Evolutionary conservation across 1,140 invertebrate genomes (phyloP), one percentile per base, ranked within the genome.

Genomic region (Magallana ariakensis): DNA sequence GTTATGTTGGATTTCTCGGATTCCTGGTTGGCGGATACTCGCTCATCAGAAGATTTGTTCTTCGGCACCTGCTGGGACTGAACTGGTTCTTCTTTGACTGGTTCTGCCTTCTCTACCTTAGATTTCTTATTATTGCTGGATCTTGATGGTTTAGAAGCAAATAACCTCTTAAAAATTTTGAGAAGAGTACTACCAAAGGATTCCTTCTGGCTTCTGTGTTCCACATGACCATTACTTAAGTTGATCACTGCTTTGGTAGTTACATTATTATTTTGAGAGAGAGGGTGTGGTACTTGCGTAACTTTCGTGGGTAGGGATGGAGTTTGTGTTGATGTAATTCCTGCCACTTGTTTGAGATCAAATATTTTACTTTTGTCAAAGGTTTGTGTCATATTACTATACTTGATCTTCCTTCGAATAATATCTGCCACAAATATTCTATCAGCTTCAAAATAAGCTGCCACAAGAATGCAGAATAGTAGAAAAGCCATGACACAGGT

Each of bases 381-480:
- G 4, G 91, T 83, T 56, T 91, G 91, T 13, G 91, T 89, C n/a
- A 87, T 85, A 84, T 87, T 92, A 85, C 85, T 91, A 19, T 90
- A 88, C 88, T 92, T 92, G 11, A 92, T 87, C 86, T 92, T 92
- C 83, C 92, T 87, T 66, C 89, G 90, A 75, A 92, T 90, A 55
- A 93, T 92, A 84, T 93, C 92, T 70, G 91, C 92, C 75, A 95
- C 95, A 83, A 97, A 95, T 87, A 97, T 96, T 22, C 96, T 95
- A 91, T 97, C 96, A 3, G 96, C 96, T 93, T 96, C 98, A 70
- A 98, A 95, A 87, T 97, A 96, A 0, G 97, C 96, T 58, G 96
- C 95, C 0, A 96, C 95, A 3, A 97, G 90, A 15, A 97, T 96
- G 83, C 96, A 96, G 55, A 97, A 92, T 13, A 97, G 94, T n/a